Base-by-base conservation (phyloP, 2,113 vertebrate species). In the Clupea harengus region DNA sequence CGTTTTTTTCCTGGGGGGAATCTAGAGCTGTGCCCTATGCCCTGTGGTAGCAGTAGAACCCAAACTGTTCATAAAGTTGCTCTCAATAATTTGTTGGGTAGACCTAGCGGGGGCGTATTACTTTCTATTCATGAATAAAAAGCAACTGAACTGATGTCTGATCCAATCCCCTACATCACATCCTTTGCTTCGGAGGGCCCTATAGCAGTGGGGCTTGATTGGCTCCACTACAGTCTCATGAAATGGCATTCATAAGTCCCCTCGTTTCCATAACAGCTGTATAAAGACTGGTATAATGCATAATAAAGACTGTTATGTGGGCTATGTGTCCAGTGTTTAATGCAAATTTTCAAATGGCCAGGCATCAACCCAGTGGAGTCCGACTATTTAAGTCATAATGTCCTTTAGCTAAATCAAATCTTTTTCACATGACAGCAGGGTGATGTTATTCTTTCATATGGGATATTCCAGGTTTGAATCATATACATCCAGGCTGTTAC, bases 91-190 rank as follows among this genome's bases (percentile, higher is more conserved):
- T 78, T 78, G 28, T 39, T 78, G 72, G 28, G 13, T 13, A 39
- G 72, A 17, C 25, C 72, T 78, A 17, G 32, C 72, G 13, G 72
- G 25, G 3, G 4, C 10, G 10, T 39, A 78, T 39, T 78, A 78
- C 72, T 32, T 32, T 78, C 64, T 5, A 78, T 78, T 78, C 72
- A 78, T 39, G 72, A 78, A 78, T 78, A 78, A 78, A 25, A 78
- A 72, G 64, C 57, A 64, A 28, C 28, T 28, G 64, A 25, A 67
- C 28, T 28, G 25, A 67, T 10, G n/a, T 67, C 64, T 28, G 64
- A 25, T 67, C 60, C n/a, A 28, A n/a, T 67, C 7, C 64, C 25
- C 8, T 67, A 28, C 7, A 25, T 11, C 64, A 67, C 64, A 67
- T 67, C n/a, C n/a, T 28, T 67, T 11, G n/a, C 64, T 8, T 67